Conservation (phyloP, 2,797 vertebrate genomes). For the Crocodylus rhombifer region DNA sequence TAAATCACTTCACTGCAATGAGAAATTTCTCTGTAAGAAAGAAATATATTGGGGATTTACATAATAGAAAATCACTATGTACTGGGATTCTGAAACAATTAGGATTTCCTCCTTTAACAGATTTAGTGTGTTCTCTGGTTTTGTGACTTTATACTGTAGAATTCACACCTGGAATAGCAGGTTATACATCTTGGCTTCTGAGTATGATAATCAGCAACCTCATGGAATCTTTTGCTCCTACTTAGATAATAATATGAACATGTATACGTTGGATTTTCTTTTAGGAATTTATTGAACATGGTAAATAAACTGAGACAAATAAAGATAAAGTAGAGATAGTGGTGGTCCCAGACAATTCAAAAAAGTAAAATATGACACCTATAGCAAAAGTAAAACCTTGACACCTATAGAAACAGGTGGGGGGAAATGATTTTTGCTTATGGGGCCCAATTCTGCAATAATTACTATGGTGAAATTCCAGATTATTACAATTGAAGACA, state of each 20-base stretch:
- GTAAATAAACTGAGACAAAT: not conserved
- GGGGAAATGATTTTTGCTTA: not conserved
- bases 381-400: too few relatives aligned
- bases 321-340: not conserved
- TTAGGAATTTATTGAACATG: not conserved
- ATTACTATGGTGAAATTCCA: not conserved
- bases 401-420: not conserved
- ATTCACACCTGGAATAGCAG: not conserved
- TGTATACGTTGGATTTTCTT: not conserved
- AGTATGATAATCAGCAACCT: not conserved
- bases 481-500: not conserved
- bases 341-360: not conserved
- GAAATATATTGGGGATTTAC: not conserved
- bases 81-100: not conserved
- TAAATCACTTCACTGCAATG: conserved; percentile 82
- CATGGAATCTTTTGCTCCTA: not conserved
- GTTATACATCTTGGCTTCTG: not conserved
- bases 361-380: not conserved
- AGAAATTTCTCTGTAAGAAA: conserved; percentile 87
- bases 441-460: not conserved
- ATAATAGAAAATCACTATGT: not conserved
- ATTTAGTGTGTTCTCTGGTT: not conserved
- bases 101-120: not conserved
- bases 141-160: not conserved
- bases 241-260: not conserved